These are phyloP conservation scores for Aplocera efformata DNA, from an alignment of 2,888 invertebrate species.

Conservation along the genomic window DNA sequence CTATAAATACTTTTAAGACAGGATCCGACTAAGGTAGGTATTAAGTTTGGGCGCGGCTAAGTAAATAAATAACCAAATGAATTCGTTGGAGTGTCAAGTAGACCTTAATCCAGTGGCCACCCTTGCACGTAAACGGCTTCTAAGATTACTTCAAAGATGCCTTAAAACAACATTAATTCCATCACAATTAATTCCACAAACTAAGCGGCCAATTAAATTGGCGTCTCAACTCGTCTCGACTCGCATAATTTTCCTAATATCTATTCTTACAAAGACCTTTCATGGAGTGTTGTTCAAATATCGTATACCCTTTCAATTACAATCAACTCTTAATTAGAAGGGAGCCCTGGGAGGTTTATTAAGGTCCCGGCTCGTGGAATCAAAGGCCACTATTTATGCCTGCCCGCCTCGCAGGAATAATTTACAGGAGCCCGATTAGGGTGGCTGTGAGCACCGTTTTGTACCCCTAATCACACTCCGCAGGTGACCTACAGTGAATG, in stretches of 20 bases:
- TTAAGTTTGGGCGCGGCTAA: too few relatives aligned
- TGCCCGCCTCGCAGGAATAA: constrained; percentile 31
- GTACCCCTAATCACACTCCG: constrained; percentile 1
- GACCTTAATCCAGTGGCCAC: not conserved
- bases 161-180: not conserved
- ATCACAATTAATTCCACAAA: not conserved
- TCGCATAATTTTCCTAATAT: constrained; percentile 23
- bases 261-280: constrained; percentile 30
- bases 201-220: constrained; percentile 13
- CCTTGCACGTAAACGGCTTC: not conserved
- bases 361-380: constrained; percentile 36
- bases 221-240: constrained; percentile 14
- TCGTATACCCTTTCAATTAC: constrained; percentile 58
- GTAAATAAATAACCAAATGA: too few relatives aligned
- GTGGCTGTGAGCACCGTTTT: constrained; percentile 12
- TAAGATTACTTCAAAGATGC: not conserved
- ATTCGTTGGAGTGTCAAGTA: too few relatives aligned
- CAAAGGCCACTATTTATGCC: constrained; percentile 44
- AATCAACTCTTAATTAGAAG: constrained; percentile 56
- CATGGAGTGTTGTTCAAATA: constrained; percentile 55
- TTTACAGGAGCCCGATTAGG: constrained; percentile 29
- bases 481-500: too few relatives aligned
- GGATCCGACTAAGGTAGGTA: too few relatives aligned
- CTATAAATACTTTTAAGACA: too few relatives aligned
- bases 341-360: constrained; percentile 45